Evolutionary conservation across 2,888 invertebrate species (phyloP).

Genomic region (Protodeltote pygarga): DNA sequence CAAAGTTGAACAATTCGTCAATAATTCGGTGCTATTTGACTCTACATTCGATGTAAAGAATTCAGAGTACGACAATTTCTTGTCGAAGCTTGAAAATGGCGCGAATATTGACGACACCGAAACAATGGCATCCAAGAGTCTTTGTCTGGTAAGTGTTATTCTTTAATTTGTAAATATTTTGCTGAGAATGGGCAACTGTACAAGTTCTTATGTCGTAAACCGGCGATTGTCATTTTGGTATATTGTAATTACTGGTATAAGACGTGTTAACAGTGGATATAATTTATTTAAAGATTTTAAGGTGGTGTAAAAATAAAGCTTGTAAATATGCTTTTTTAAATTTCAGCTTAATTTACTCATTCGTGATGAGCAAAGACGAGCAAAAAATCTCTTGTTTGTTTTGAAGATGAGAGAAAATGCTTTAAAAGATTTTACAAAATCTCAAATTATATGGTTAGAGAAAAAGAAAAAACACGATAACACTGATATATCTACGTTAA

Average conservation of each 20-base stretch:
- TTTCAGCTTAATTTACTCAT: constrained; percentile 84
- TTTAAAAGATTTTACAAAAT: constrained; percentile 81
- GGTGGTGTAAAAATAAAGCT: not conserved
- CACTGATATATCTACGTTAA: constrained; percentile 83
- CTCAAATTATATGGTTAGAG: constrained; percentile 81
- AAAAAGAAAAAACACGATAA: constrained; percentile 81
- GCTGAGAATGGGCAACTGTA: constrained; percentile 31
- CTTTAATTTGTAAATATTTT: constrained; percentile 74
- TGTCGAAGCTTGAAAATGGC: constrained; percentile 74
- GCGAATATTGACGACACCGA: constrained; percentile 68
- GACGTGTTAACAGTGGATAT: constrained; percentile 5
- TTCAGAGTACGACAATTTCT: constrained; percentile 68
- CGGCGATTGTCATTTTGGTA: constrained; percentile 26
- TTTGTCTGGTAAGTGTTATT: constrained; percentile 83
- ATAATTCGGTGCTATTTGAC: constrained; percentile 50
- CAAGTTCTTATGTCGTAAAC: constrained; percentile 43
- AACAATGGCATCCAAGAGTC: constrained; percentile 84
- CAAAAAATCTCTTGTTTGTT: constrained; percentile 79
- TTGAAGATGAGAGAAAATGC: constrained; percentile 83
- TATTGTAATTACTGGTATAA: constrained; percentile 18
- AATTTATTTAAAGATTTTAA: not conserved
- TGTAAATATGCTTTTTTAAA: constrained; percentile 11
- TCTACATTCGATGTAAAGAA: constrained; percentile 62
- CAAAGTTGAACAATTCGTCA: constrained; percentile 65
- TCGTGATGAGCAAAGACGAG: constrained; percentile 83